Percentiles rank a stretch among this genome's conserved stretches.
These are phyloP conservation scores for Bruchidius siliquastri DNA, from an alignment of 2,888 invertebrate genomes.

Conservation along the genomic window DNA sequence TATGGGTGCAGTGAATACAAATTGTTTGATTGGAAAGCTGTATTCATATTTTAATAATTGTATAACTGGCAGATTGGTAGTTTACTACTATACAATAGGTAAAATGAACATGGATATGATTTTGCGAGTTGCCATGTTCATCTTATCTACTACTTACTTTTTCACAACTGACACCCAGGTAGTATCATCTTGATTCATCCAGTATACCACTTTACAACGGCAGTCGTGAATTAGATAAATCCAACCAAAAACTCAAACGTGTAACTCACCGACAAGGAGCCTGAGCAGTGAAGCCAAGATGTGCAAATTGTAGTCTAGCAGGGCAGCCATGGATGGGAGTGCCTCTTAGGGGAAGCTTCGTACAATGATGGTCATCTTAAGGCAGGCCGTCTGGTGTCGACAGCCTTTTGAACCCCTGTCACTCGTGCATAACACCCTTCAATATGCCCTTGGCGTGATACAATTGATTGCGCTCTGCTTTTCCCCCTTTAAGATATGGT, in stretches of 20 bases:
- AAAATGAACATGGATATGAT: too few relatives aligned
- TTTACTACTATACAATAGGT: too few relatives aligned
- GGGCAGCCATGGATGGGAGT: constrained; percentile 54
- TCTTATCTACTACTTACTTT: too few relatives aligned
- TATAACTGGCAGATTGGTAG: too few relatives aligned
- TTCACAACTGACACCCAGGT: too few relatives aligned
- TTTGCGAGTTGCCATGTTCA: too few relatives aligned
- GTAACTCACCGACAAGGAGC: constrained; percentile 59
- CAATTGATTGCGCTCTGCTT: not conserved
- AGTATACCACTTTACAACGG: too few relatives aligned
- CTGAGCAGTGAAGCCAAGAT: constrained; percentile 59
- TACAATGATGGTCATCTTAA: constrained; percentile 14
- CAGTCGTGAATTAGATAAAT: too few relatives aligned
- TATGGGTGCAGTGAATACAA: too few relatives aligned
- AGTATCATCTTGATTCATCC: too few relatives aligned
- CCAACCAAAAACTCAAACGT: not conserved
- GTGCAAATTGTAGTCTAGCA: constrained; percentile 51
- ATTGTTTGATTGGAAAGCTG: too few relatives aligned
- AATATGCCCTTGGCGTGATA: not conserved
- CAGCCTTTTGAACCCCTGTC: not conserved
- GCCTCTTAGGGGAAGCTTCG: constrained; percentile 24
- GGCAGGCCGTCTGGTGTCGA: not conserved
- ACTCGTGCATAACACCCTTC: not conserved
- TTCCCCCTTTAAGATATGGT: not conserved
- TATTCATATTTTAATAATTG: too few relatives aligned